These are phyloP conservation scores for Aphelinus certus DNA, from an alignment of 1,140 invertebrate genomes.

Conservation along the genomic window DNA sequence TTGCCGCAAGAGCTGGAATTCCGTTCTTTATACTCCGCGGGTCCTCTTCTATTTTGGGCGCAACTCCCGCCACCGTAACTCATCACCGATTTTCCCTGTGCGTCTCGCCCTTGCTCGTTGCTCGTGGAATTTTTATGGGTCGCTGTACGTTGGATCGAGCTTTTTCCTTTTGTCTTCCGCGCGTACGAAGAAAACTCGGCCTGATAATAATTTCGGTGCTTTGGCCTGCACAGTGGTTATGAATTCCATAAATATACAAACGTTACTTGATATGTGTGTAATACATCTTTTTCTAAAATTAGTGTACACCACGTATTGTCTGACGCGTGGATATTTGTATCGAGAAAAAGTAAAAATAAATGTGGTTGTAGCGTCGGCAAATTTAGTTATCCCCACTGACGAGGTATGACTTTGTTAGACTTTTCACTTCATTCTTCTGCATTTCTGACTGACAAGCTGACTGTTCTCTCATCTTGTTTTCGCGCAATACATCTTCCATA, in stretches of 20 bases:
- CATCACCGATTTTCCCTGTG: conserved; percentile 41
- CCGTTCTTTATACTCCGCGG: conserved; percentile 20
- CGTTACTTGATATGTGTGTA: too few species aligned
- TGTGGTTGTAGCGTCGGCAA: neutral
- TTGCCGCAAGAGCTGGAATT: conserved; percentile 5
- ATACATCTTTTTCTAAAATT: too few species aligned
- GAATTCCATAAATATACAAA: too few species aligned
- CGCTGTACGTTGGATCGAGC: neutral
- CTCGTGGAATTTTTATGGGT: neutral
- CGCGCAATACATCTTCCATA: conserved; percentile 3
- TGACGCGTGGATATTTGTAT: too few species aligned
- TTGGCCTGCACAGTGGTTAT: too few species aligned
- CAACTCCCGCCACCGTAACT: conserved; percentile 30
- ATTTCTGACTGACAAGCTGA: conserved; percentile 31
- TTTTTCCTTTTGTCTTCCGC: neutral
- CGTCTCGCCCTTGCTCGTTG: neutral
- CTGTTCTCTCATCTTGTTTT: conserved; percentile 3
- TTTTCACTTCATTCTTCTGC: conserved; percentile 20
- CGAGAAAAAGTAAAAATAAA: too few species aligned
- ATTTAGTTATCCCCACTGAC: neutral
- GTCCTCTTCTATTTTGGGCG: conserved; percentile 41
- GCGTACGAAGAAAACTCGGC: neutral
- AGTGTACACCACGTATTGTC: too few species aligned
- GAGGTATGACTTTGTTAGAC: neutral
- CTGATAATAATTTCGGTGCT: too few species aligned